Evolutionary conservation across 1,140 invertebrate species (phyloP), one percentile per base, ranked within the genome.

Genomic region (Brachionus asplanchnoidis): DNA sequence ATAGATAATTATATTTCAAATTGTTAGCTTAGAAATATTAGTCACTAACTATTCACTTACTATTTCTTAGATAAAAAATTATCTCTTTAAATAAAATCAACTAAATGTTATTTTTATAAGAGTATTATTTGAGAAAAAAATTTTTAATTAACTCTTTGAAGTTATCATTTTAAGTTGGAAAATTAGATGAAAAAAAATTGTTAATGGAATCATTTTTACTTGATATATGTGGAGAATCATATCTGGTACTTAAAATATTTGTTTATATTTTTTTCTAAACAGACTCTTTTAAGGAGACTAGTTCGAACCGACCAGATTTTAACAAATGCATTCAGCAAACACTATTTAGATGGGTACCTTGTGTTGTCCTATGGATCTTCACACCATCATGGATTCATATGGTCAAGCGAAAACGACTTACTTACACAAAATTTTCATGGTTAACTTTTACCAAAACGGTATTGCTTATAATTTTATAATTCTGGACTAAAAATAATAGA

Each of bases 301-400:
- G 26, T 23, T 20, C 42, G 1, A 11, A 46, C 1, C 12, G 23
- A 26, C 65, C 79, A 9, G 79, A 82, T 53, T 82, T 82, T 40
- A 82, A 56, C 17, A 4, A 40, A 36, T 82, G 79, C 20, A 7
- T 82, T 26, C 53, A 68, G 32, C 14, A 28, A 12, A 42, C 79
- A 7, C 12, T 82, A 20, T 42, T 82, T 26, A 42, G 3, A 42
- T 82, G 23, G 53, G n/a, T 42, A 1, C 53, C 79, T 20, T 82
- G 79, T 60, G 9, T 82, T 3, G 32, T 44, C 12, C 12, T 82
- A 28, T 65, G 50, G 20, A 20, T 82, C 32, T n/a, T 82, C 0
- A 65, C 50, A 6, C 79, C 79, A 2, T 0, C 53, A 20, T 82
- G 79, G 79, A 12, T 82, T 68, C 42, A 82, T 26, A 82, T 82